These are phyloP conservation scores for Drosophila pseudotakahashii DNA, from an alignment of 2,888 invertebrate species.

Conservation along the genomic window DNA sequence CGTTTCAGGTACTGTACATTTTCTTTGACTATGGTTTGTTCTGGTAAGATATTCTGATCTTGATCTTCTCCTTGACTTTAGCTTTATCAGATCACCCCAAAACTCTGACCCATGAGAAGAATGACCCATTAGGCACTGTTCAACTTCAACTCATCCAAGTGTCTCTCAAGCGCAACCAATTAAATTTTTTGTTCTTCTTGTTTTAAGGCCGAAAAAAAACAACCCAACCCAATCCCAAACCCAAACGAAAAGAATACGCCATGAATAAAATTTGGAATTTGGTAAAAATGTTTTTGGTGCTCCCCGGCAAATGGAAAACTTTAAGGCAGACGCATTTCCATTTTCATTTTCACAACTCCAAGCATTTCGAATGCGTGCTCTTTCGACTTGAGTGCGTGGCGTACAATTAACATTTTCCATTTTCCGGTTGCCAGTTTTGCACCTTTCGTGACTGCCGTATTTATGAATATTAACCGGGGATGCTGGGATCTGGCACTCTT, in stretches of 20 bases:
- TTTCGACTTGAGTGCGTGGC: conserved; percentile 76
- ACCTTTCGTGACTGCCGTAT: conserved; percentile 52
- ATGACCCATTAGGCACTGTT: conserved; percentile 44
- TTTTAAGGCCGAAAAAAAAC: conserved; percentile 22
- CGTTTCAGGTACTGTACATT: conserved; percentile 54
- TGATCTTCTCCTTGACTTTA: conserved; percentile 9
- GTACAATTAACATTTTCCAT: conserved; percentile 79
- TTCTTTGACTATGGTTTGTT: background rate
- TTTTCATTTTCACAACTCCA: conserved; percentile 44
- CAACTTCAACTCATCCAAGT: conserved; percentile 34
- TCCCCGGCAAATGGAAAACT: conserved; percentile 53
- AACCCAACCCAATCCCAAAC: conserved; percentile 41
- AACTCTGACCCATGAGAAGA: conserved; percentile 23
- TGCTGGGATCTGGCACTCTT: conserved; percentile 14
- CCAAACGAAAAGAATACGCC: conserved; percentile 40
- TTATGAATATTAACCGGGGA: conserved; percentile 74
- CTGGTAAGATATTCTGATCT: conserved; percentile 28
- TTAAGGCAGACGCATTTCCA: conserved; percentile 55
- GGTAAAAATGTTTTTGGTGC: conserved; percentile 32
- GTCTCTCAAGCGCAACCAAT: conserved; percentile 73
- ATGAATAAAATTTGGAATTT: conserved; percentile 64
- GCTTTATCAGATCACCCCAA: conserved; percentile 27
- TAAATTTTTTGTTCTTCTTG: conserved; percentile 55
- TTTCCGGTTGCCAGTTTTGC: conserved; percentile 72
- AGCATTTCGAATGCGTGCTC: conserved; percentile 61